A percentile compares a stretch with the other conserved stretches of the same genome.
These are phyloP conservation scores for Xanthorhoe designata DNA, from an alignment of 2,888 invertebrate species.

Conservation along the genomic window DNA sequence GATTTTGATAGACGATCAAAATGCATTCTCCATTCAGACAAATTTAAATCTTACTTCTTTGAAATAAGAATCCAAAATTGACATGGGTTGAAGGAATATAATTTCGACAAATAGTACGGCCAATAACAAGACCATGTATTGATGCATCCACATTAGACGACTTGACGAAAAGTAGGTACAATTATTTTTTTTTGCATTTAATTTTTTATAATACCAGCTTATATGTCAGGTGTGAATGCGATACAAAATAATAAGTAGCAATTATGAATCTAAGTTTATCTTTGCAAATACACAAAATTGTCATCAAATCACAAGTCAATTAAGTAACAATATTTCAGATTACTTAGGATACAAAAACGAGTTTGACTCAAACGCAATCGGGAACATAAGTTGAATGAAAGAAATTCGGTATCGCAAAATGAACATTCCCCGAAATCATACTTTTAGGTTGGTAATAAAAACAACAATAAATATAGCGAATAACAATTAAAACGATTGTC, in stretches of 20 bases:
- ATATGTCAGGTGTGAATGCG: background rate
- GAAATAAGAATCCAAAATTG: constrained; percentile 25
- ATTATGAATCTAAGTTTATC: background rate
- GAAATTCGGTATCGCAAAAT: background rate
- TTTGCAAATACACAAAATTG: constrained; percentile 15
- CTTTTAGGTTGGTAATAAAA: constrained; percentile 26
- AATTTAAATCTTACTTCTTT: constrained; percentile 26
- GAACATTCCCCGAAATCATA: constrained; percentile 12
- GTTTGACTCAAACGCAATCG: constrained; percentile 36
- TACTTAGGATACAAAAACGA: constrained; percentile 50
- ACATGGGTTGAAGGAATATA: constrained; percentile 20
- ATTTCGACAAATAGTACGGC: background rate
- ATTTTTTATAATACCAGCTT: background rate
- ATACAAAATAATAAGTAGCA: constrained; percentile 4
- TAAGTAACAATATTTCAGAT: constrained; percentile 48
- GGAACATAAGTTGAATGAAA: constrained; percentile 2
- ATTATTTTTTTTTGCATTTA: background rate
- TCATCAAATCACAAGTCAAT: constrained; percentile 44
- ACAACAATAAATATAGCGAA: constrained; percentile 40
- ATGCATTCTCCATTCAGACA: constrained; percentile 11
- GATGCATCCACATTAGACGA: background rate
- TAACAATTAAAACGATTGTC: constrained; percentile 24
- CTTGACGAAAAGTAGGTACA: background rate
- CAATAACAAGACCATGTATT: background rate
- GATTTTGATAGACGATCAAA: constrained; percentile 21